phyloP scores from a whole-genome alignment of 2,888 invertebrate genomes.

The Zygothrica quintamaculata region DNA sequence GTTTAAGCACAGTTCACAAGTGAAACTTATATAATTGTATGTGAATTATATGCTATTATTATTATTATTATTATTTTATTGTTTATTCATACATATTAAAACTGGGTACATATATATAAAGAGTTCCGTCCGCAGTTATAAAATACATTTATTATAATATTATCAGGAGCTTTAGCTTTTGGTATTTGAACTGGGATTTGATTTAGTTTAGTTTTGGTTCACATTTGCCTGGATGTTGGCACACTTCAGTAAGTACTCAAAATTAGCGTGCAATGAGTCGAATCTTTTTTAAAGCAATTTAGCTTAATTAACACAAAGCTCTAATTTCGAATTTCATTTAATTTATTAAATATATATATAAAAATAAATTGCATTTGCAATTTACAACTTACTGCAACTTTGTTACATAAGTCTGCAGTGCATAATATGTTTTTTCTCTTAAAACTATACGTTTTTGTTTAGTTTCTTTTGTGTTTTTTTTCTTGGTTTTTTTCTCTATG shows the following conservation, averaged over 20 bases:
- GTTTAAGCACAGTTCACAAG: background rate
- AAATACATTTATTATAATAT: background rate
- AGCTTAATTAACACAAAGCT: slow-evolving; percentile 46
- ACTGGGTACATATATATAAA: too few species aligned
- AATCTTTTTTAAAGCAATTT: slow-evolving; percentile 41
- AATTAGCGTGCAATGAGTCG: slow-evolving; percentile 33
- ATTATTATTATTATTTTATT: too few species aligned
- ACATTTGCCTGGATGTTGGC: slow-evolving; percentile 28
- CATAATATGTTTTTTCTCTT: slow-evolving; percentile 17
- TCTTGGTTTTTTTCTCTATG: slow-evolving; percentile 2
- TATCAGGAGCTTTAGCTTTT: slow-evolving; percentile 14
- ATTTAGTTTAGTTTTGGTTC: slow-evolving; percentile 39
- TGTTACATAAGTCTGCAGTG: slow-evolving; percentile 28
- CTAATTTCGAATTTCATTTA: too few species aligned
- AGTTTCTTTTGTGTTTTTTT: slow-evolving; percentile 9
- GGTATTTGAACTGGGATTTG: slow-evolving; percentile 22
- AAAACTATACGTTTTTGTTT: too few species aligned
- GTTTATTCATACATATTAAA: too few species aligned
- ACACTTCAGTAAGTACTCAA: slow-evolving; percentile 49
- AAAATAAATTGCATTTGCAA: slow-evolving; percentile 11
- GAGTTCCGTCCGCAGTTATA: background rate
- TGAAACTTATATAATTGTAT: too few species aligned
- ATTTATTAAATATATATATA: slow-evolving; percentile 1
- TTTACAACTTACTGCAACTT: slow-evolving; percentile 33
- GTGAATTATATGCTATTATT: too few species aligned